Percentiles rank a stretch among this genome's conserved stretches.
phyloP scores from a whole-genome alignment of 2,888 invertebrate species.

The Himalopsyche kuldschensis region DNA sequence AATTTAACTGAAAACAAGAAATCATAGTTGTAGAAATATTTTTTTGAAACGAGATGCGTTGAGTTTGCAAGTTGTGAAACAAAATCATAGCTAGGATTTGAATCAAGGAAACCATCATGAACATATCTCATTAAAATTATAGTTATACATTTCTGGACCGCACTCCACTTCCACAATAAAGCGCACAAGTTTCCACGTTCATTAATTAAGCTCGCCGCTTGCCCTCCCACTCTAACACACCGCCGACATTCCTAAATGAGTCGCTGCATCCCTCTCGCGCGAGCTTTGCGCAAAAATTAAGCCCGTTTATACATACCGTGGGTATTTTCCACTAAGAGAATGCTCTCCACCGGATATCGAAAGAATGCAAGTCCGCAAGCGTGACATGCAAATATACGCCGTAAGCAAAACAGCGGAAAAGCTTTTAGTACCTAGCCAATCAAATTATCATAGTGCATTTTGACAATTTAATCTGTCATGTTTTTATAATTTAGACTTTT shows the following conservation, averaged over 20 bases:
- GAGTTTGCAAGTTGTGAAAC: too few relatives aligned
- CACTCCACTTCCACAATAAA: conserved; percentile 31
- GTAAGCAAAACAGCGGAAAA: background rate
- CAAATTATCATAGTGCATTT: background rate
- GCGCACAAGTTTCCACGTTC: conserved; percentile 61
- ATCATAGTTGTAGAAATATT: too few relatives aligned
- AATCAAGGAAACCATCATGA: too few relatives aligned
- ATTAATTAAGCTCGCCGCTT: conserved; percentile 58
- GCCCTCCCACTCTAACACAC: conserved; percentile 52
- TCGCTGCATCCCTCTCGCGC: conserved; percentile 52
- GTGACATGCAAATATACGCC: background rate
- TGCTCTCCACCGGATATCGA: background rate
- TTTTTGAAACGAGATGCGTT: too few relatives aligned
- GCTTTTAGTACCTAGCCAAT: background rate
- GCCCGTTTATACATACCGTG: conserved; percentile 42
- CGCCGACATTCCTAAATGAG: conserved; percentile 59
- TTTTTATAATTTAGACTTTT: conserved; percentile 38
- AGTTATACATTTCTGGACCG: conserved; percentile 10
- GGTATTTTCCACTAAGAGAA: conserved; percentile 29
- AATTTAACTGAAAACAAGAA: too few relatives aligned
- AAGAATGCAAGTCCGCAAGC: background rate
- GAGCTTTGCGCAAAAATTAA: conserved; percentile 64
- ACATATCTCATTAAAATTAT: background rate
- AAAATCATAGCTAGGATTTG: too few relatives aligned
- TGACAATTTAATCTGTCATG: background rate